A percentile compares a stretch with the other conserved stretches of the same genome.
Evolutionary conservation across 2,888 invertebrate genomes (phyloP).

Genomic region (Pterobdella sp.): DNA sequence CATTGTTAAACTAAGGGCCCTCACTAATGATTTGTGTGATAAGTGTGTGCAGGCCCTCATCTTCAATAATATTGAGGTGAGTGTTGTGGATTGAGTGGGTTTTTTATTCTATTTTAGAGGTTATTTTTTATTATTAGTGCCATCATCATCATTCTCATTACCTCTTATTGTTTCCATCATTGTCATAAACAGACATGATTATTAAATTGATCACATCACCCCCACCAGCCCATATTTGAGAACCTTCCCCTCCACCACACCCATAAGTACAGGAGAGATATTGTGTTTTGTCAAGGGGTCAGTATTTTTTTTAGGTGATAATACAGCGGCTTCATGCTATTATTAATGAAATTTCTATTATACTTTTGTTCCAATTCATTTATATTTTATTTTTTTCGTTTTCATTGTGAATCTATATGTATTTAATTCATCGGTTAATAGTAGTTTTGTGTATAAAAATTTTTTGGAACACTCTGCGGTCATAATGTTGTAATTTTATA

Average conservation of each 20-base stretch:
- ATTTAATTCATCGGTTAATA: not conserved
- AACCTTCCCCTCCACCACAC: slow-evolving; percentile 43
- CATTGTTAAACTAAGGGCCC: slow-evolving; percentile 63
- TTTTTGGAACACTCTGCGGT: no score
- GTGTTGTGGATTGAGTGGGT: not conserved
- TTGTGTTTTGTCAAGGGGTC: slow-evolving; percentile 54
- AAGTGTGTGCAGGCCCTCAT: not conserved
- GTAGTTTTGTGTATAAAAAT: no score
- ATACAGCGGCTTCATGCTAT: no score
- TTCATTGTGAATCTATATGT: not conserved
- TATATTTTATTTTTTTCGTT: not conserved
- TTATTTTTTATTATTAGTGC: no score
- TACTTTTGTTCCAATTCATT: not conserved
- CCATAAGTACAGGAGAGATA: slow-evolving; percentile 51
- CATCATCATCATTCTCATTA: no score
- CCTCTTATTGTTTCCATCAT: no score
- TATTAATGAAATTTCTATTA: not conserved
- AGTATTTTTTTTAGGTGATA: slow-evolving; percentile 84
- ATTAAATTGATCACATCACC: not conserved
- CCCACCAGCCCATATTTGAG: slow-evolving; percentile 43
- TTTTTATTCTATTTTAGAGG: no score
- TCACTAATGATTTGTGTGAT: not conserved
- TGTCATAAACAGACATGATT: no score
- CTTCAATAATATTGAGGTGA: not conserved
- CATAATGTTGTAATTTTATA: no score